These are phyloP conservation scores for Todus mexicanus DNA, from an alignment of 2,797 vertebrate genomes.

Conservation along the genomic window DNA sequence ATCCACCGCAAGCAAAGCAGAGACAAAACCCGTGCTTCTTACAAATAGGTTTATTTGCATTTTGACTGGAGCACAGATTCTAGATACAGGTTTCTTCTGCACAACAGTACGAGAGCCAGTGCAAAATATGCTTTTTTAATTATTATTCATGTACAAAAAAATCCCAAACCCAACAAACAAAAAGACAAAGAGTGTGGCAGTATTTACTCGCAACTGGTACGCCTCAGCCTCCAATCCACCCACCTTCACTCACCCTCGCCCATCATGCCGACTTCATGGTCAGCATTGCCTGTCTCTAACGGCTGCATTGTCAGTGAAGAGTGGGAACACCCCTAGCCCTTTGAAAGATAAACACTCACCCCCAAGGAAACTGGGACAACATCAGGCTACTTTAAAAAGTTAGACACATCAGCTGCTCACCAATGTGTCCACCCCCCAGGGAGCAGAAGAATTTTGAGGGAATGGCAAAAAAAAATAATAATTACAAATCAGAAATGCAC, in stretches of 20 bases:
- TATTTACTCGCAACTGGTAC: conserved; percentile 51
- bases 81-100: conserved; percentile 67
- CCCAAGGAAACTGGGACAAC: conserved; percentile 31
- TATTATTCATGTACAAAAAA: conserved; percentile 62
- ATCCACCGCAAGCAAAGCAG: background rate
- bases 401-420: background rate
- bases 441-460: background rate
- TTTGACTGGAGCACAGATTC: conserved; percentile 71
- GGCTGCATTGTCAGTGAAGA: conserved; percentile 29
- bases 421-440: background rate
- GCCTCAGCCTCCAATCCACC: background rate
- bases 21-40: conserved; percentile 40
- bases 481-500: conserved; percentile 31
- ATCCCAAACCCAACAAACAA: background rate
- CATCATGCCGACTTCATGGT: background rate
- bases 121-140: conserved; percentile 74
- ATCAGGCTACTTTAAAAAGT: background rate
- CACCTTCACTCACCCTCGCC: background rate
- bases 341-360: conserved; percentile 36
- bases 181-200: conserved; percentile 57
- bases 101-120: conserved; percentile 72
- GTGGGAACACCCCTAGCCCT: conserved; percentile 18
- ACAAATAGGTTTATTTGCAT: conserved; percentile 77
- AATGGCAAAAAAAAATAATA: background rate
- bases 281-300: background rate